A percentile compares a stretch with the other conserved stretches of the same genome.
Evolutionary conservation across 2,797 vertebrate genomes (phyloP).

Genomic region (Myoxocephalus aenaeus): DNA sequence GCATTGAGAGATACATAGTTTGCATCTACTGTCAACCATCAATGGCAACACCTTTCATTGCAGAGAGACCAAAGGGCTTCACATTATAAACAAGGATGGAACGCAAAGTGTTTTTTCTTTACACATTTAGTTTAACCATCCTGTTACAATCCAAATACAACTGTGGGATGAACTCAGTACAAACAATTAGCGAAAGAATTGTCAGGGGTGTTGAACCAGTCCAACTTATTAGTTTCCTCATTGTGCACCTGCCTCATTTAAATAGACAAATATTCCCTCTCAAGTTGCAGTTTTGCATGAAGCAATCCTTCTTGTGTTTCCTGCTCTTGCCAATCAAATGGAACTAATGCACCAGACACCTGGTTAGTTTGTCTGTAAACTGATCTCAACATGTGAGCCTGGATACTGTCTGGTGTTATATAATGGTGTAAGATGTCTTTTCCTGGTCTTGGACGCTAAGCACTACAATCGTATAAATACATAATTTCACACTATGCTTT

Average conservation of each 20-base stretch:
- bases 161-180: neutral
- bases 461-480: neutral
- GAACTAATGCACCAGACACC: neutral
- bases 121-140: neutral
- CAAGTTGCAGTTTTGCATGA: conserved; percentile 45
- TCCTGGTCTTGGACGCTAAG: neutral
- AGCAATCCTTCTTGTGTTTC: conserved; percentile 25
- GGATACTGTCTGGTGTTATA: neutral
- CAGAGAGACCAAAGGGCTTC: conserved; percentile 3
- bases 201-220: conserved; percentile 31
- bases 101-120: conserved; percentile 13
- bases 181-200: neutral
- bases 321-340: neutral
- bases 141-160: neutral
- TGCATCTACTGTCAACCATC: conserved; percentile 17
- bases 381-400: neutral
- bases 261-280: conserved; percentile 60
- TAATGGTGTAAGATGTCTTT: neutral
- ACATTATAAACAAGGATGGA: conserved; percentile 6
- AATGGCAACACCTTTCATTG: neutral
- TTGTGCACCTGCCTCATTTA: conserved; percentile 54
- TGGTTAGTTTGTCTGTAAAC: neutral
- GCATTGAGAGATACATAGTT: conserved; percentile 44
- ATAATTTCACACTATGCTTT: neutral
- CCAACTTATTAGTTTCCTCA: conserved; percentile 41